Evolutionary conservation across 2,888 invertebrate genomes (phyloP).

Genomic region (Sinopyrophorus schimmeli): DNA sequence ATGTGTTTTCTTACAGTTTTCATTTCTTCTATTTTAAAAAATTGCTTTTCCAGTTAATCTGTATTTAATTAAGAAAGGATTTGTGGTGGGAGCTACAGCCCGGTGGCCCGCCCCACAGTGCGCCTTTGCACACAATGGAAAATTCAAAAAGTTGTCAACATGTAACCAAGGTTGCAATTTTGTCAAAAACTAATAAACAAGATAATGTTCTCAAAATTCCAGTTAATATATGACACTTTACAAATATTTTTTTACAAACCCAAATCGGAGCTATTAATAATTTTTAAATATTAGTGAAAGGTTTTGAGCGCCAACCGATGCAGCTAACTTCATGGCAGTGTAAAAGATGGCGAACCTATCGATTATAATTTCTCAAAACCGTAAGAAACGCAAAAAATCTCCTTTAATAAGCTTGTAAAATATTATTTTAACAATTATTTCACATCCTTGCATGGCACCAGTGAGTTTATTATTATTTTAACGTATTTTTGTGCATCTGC

Average conservation of each 20-base stretch:
- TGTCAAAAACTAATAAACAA: constrained; percentile 9
- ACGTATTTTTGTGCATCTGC: constrained; percentile 6
- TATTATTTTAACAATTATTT: constrained; percentile 13
- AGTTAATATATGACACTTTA: constrained; percentile 18
- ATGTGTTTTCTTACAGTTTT: too few species aligned
- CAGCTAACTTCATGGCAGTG: constrained; percentile 37
- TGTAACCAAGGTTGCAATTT: too few species aligned
- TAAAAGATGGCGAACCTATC: constrained; percentile 53
- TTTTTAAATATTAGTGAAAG: constrained; percentile 6
- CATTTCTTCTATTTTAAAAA: too few species aligned
- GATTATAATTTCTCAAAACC: constrained; percentile 50
- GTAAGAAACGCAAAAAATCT: constrained; percentile 48
- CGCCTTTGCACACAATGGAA: too few species aligned
- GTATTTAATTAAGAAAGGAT: too few species aligned
- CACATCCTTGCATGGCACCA: constrained; percentile 8
- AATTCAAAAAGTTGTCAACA: too few species aligned
- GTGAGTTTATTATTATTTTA: constrained; percentile 13
- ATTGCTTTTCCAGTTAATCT: too few species aligned
- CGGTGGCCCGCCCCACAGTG: too few species aligned
- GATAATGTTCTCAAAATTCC: constrained; percentile 13
- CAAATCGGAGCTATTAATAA: background rate
- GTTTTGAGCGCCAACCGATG: constrained; percentile 11
- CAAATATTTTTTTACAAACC: constrained; percentile 3
- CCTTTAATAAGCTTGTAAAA: constrained; percentile 22
- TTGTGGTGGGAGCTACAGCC: too few species aligned